Conservation (phyloP, 2,113 vertebrate genomes). For the Triplophysa rosa region DNA sequence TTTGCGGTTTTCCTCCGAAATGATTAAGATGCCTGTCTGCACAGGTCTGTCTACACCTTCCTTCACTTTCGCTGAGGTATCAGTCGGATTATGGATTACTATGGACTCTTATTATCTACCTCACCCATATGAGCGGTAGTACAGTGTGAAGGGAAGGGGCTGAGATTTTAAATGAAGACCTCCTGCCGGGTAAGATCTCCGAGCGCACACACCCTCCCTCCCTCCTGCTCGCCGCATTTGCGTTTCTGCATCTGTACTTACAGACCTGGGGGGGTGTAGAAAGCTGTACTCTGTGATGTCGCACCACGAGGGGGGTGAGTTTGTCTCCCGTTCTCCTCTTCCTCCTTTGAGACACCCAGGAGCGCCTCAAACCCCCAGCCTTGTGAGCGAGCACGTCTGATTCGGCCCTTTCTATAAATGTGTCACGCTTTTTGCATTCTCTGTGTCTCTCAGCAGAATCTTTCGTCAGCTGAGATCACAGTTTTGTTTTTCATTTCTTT, state of each 20-base stretch:
- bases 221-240: conserved; percentile 8
- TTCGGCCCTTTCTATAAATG: conserved; percentile 27
- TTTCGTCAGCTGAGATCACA: conserved; percentile 9
- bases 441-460: neutral
- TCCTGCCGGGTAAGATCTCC: conserved; percentile 28
- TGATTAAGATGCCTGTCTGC: neutral
- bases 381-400: conserved; percentile 46
- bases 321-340: conserved; percentile 53
- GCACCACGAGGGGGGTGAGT: conserved; percentile 47
- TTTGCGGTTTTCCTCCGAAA: neutral
- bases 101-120: conserved; percentile 36
- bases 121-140: conserved; percentile 44
- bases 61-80: conserved; percentile 25
- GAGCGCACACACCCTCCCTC: conserved; percentile 25
- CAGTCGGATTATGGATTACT: conserved; percentile 45
- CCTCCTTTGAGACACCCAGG: conserved; percentile 62
- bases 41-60: conserved; percentile 12
- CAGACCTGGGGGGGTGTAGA: conserved; percentile 30
- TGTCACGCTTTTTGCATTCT: conserved; percentile 3
- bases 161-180: conserved; percentile 41
- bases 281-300: conserved; percentile 54
- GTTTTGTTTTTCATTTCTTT: neutral
- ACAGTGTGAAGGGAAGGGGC: conserved; percentile 37
- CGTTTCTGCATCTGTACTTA: conserved; percentile 30
- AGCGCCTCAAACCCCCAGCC: conserved; percentile 52